Conservation (phyloP, 2,888 invertebrate species). For the Diplazon laetatorius region DNA sequence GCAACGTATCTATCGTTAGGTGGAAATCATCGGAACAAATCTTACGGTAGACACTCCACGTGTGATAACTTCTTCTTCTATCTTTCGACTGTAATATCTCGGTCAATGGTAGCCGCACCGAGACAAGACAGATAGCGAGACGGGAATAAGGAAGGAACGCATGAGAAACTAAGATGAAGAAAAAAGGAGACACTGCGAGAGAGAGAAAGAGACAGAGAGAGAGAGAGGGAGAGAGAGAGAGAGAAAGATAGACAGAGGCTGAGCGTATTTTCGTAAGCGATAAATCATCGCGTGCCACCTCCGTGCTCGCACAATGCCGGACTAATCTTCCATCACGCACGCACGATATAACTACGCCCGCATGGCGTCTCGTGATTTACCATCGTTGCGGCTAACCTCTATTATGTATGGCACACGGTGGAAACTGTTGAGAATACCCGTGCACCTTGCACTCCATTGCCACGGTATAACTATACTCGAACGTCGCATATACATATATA, state of each 20-base stretch:
- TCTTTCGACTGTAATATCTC: conserved; percentile 66
- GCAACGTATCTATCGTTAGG: conserved; percentile 28
- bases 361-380: conserved; percentile 82
- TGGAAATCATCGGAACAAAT: conserved; percentile 55
- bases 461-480: conserved; percentile 7
- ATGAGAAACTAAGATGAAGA: conserved; percentile 1
- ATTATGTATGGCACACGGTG: conserved; percentile 81
- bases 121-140: conserved; percentile 51
- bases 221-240: conserved; percentile 21
- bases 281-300: conserved; percentile 80
- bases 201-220: conserved; percentile 21
- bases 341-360: conserved; percentile 82
- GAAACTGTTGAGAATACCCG: conserved; percentile 79
- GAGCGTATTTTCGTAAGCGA: conserved; percentile 73
- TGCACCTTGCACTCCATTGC: conserved; percentile 78
- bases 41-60: conserved; percentile 51
- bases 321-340: conserved; percentile 82
- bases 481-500: no score
- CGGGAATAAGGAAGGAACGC: conserved; percentile 36
- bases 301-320: conserved; percentile 80
- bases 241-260: conserved; percentile 56
- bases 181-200: conserved; percentile 10
- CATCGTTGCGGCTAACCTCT: conserved; percentile 81
- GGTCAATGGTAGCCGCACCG: conserved; percentile 64
- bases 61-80: conserved; percentile 65